A percentile compares a stretch with the other conserved stretches of the same genome.
phyloP scores from a whole-genome alignment of 2,888 invertebrate species.

The Branchellion lobata region DNA sequence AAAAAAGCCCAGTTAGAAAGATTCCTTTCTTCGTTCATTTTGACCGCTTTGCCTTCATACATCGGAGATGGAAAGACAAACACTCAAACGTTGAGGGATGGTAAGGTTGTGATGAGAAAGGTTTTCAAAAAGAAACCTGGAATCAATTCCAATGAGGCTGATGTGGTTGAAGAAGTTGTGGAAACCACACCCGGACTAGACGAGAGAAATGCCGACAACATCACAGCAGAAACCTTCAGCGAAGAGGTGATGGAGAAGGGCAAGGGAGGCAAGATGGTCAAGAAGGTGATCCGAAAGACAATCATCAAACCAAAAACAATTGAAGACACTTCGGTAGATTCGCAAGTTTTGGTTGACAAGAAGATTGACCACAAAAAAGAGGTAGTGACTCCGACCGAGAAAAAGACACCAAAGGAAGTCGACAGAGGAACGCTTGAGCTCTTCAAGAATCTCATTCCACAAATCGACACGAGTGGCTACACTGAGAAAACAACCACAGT shows the following conservation, averaged over 20 bases:
- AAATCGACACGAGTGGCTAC: too few relatives aligned
- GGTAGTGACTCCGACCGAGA: too few relatives aligned
- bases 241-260: neutral
- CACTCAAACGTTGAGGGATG: neutral
- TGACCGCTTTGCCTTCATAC: constrained; percentile 18
- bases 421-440: neutral
- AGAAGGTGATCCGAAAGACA: constrained; percentile 3
- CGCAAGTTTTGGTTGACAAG: neutral
- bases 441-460: neutral
- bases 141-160: neutral
- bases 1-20: neutral
- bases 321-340: neutral
- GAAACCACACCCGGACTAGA: neutral
- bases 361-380: neutral
- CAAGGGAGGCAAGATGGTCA: neutral
- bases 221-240: neutral
- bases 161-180: neutral
- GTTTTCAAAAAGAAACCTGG: neutral
- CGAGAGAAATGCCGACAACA: neutral
- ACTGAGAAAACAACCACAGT: too few relatives aligned
- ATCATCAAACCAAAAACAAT: constrained; percentile 20
- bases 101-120: neutral
- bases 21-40: neutral
- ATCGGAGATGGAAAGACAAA: neutral
- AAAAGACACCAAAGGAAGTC: neutral